Conservation (phyloP, 1,140 invertebrate species). For the Hestina assimilis region DNA sequence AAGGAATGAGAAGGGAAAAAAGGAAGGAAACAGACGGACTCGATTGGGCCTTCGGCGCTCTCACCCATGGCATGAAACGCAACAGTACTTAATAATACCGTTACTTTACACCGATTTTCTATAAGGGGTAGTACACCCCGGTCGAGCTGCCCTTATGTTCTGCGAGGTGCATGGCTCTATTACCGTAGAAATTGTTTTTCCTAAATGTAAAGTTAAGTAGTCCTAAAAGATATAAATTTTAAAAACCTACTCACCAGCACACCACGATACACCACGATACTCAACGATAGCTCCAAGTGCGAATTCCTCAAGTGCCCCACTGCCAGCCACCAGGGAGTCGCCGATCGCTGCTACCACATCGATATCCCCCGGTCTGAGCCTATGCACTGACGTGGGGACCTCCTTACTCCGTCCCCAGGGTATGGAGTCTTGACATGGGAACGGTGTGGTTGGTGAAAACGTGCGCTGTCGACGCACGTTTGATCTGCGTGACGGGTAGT, state of each 20-base stretch:
- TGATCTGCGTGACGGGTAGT: conserved; percentile 57
- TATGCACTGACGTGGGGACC: conserved; percentile 58
- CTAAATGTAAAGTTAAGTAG: too few relatives aligned
- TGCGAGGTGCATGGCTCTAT: too few relatives aligned
- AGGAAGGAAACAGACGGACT: too few relatives aligned
- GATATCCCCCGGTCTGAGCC: conserved; percentile 86
- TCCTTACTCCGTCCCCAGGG: conserved; percentile 49
- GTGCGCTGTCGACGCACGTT: conserved; percentile 62
- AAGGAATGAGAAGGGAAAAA: too few relatives aligned
- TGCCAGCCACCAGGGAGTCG: conserved; percentile 88
- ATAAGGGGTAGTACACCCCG: too few relatives aligned
- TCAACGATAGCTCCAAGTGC: conserved; percentile 86
- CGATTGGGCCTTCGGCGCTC: too few relatives aligned
- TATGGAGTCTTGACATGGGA: conserved; percentile 53
- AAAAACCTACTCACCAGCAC: conserved; percentile 79
- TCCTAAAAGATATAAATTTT: background rate
- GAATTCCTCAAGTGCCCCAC: conserved; percentile 86
- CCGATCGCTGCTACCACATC: conserved; percentile 88
- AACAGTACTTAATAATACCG: too few relatives aligned
- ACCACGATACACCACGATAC: conserved; percentile 88
- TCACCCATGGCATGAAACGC: too few relatives aligned
- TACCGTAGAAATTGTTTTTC: background rate
- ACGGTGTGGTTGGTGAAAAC: conserved; percentile 50
- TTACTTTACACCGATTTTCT: too few relatives aligned
- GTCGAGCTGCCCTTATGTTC: too few relatives aligned